Evolutionary conservation across 2,797 vertebrate species (phyloP), one percentile per base, ranked within the genome.

Genomic region (Sparus aurata): DNA sequence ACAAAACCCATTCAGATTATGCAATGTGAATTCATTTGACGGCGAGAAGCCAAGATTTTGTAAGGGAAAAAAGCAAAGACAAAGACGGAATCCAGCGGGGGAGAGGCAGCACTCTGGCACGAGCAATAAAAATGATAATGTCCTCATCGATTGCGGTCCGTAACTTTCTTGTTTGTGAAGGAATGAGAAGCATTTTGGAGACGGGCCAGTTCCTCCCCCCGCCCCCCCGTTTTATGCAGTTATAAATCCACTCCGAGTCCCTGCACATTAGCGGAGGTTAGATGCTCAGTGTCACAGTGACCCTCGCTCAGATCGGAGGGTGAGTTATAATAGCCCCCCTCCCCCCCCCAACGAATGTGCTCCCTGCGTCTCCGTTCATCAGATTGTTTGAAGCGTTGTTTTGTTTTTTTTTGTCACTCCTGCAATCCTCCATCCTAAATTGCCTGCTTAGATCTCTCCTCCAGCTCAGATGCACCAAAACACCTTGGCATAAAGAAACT

Each of bases 251-350:
- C 53, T 0, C 5, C 25, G 41, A 82, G 53, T 17, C 49, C 47
- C 13, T 10, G 52, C 0, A 7, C 60, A 75, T 43, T 57, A 86
- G 43, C 45, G 71, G 49, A 55, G 12, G 22, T 64, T 59, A 45
- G n/a, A 70, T 84, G 72, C 46, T 67, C 65, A 60, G 67, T 65
- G 80, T 85, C 74, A 60, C 52, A 62, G 60, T 38, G 45, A 77
- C 47, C 43, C 41, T 76, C 13, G 0, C 17, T 68, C 12, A 58
- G 30, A 85, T 62, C 67, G 72, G 18, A 18, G 20, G 34, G 8
- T 47, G 53, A 82, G 66, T 65, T 53, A 23, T 34, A 47, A 18
- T 61, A 34, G 34, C 43, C 34, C 9, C 34, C 30, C 30, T 6
- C 3, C 30, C 43, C 41, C 27, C 27, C n/a, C n/a, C 1, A 6